Evolutionary conservation across 2,113 vertebrate species (phyloP).

Genomic region (Mungos mungo): DNA sequence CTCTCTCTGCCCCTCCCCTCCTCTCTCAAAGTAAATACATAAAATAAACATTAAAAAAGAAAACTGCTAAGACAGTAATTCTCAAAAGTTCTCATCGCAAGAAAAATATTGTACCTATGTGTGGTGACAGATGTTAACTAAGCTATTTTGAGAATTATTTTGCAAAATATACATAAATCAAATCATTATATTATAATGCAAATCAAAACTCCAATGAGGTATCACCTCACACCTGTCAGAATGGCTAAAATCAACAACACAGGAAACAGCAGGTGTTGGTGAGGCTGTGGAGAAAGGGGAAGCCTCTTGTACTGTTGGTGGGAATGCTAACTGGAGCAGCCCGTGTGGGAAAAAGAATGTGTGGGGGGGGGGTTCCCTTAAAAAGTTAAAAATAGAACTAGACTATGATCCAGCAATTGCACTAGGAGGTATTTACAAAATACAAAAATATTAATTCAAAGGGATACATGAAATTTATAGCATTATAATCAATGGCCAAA

Average conservation of each 20-base stretch:
- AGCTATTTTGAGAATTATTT: neutral
- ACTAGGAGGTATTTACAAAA: too few relatives aligned
- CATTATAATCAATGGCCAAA: neutral
- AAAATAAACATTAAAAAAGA: too few relatives aligned
- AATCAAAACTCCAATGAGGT: neutral
- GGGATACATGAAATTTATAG: too few relatives aligned
- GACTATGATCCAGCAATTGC: too few relatives aligned
- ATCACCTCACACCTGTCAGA: neutral
- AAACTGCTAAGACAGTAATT: too few relatives aligned
- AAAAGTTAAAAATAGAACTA: too few relatives aligned
- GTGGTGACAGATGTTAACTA: neutral
- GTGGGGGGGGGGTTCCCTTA: neutral
- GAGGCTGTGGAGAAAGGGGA: neutral
- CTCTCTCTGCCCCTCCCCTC: too few relatives aligned
- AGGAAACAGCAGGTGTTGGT: neutral
- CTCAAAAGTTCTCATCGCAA: neutral
- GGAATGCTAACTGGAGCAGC: neutral
- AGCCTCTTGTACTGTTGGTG: neutral
- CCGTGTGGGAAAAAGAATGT: neutral
- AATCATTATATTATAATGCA: neutral
- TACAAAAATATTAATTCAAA: too few relatives aligned
- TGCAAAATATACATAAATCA: neutral
- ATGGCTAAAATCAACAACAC: neutral
- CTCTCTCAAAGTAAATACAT: too few relatives aligned
- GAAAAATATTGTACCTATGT: neutral